phyloP scores from a whole-genome alignment of 2,113 vertebrate species.

The Cyphomyrus discorhynchus region DNA sequence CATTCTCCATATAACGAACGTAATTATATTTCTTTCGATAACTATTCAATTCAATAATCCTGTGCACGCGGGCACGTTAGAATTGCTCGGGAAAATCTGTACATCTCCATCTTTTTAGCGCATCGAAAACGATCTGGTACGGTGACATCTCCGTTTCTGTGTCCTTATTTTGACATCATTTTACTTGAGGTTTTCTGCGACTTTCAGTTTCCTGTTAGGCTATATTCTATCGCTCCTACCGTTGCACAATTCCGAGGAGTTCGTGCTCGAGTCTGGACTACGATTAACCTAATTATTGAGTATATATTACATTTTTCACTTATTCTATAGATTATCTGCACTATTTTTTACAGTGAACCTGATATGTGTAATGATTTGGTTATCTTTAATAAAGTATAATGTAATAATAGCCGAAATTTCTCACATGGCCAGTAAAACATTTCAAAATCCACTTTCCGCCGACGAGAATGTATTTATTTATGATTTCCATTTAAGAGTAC shows the following conservation, averaged over 20 bases:
- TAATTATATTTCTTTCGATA: background rate
- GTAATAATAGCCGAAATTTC: background rate
- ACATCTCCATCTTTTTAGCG: background rate
- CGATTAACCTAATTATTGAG: background rate
- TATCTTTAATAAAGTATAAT: background rate
- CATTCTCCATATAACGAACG: background rate
- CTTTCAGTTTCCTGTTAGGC: background rate
- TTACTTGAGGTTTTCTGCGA: background rate
- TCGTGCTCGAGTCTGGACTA: background rate
- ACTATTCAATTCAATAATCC: background rate
- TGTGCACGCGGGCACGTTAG: background rate
- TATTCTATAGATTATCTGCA: background rate
- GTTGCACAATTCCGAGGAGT: background rate
- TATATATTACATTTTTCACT: background rate
- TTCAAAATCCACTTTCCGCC: background rate
- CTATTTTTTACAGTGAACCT: background rate
- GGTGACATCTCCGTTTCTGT: constrained; percentile 1
- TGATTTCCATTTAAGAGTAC: background rate
- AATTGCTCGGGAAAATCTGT: background rate
- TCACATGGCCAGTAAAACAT: background rate
- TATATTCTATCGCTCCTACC: background rate
- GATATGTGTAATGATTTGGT: background rate
- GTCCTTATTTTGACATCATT: constrained; percentile 6
- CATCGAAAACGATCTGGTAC: background rate
- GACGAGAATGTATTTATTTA: background rate